Conservation (phyloP, 2,797 vertebrate species). For the Masticophis lateralis region DNA sequence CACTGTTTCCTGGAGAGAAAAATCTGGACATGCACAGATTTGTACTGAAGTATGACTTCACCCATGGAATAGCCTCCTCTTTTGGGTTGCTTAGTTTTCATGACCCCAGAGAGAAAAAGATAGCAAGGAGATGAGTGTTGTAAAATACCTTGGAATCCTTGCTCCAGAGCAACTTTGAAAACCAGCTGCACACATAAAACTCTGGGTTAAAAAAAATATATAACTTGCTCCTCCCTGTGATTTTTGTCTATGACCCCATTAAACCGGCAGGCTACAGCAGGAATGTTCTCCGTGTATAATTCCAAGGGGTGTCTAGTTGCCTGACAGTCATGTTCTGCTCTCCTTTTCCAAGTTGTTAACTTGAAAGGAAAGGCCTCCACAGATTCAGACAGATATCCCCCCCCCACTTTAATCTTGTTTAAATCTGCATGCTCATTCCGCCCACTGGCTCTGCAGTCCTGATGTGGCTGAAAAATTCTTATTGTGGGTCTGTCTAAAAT, state of each 20-base stretch:
- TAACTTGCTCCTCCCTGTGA: rapidly evolving
- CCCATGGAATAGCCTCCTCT: not conserved
- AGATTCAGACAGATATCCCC: not conserved
- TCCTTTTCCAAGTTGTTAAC: not conserved
- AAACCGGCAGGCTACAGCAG: not conserved
- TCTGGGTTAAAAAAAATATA: conserved; percentile 2
- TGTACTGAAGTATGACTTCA: not conserved
- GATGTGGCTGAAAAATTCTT: not conserved
- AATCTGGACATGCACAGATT: not conserved
- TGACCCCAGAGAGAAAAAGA: not conserved
- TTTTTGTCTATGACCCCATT: rapidly evolving
- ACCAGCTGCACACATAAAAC: not conserved
- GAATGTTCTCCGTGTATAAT: not conserved
- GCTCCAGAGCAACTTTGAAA: not conserved
- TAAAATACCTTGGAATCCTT: not conserved
- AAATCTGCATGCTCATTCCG: not conserved
- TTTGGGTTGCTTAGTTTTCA: not conserved
- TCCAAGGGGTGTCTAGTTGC: not conserved
- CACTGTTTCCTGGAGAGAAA: not conserved
- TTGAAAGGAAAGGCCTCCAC: not conserved
- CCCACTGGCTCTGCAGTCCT: not conserved
- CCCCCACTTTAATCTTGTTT: not conserved
- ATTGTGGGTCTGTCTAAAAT: not conserved
- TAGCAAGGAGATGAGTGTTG: not conserved
- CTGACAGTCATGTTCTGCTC: not conserved